A percentile compares a stretch with the other conserved stretches of the same genome.
These are phyloP conservation scores for Microplitis demolitor DNA, from an alignment of 1,140 invertebrate species.

Conservation along the genomic window DNA sequence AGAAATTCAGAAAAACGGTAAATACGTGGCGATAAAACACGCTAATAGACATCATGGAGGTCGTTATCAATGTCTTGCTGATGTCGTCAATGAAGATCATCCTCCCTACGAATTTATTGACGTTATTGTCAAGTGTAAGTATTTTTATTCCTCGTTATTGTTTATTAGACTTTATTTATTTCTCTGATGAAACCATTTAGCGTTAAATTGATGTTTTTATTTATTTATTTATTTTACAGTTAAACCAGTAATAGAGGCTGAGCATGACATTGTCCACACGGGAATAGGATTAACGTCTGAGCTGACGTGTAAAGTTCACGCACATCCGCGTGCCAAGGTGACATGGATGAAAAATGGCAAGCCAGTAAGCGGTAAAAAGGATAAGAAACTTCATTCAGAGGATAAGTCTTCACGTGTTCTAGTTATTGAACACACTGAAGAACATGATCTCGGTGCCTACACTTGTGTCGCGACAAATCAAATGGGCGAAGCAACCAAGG, in stretches of 20 bases:
- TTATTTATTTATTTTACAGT: constrained; percentile 45
- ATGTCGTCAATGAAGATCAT: constrained; percentile 21
- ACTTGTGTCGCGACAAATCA: constrained; percentile 45
- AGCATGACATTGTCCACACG: constrained; percentile 55
- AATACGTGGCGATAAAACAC: constrained; percentile 39
- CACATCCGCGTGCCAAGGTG: constrained; percentile 55
- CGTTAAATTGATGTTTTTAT: not conserved
- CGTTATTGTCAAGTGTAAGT: constrained; percentile 44
- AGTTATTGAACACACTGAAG: constrained; percentile 39
- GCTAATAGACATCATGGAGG: constrained; percentile 42
- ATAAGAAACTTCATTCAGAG: constrained; percentile 20
- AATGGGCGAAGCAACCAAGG: constrained; percentile 33
- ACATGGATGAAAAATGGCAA: constrained; percentile 42
- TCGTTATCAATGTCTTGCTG: constrained; percentile 48
- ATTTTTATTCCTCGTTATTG: constrained; percentile 5
- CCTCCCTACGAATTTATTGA: constrained; percentile 37
- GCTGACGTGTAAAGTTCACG: constrained; percentile 61
- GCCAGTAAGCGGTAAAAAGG: constrained; percentile 24
- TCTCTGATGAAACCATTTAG: not conserved
- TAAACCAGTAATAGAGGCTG: constrained; percentile 56
- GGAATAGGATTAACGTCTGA: constrained; percentile 58
- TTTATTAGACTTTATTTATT: not conserved
- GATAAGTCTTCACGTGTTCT: constrained; percentile 40
- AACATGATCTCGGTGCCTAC: constrained; percentile 48
- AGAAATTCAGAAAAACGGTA: constrained; percentile 24